A percentile compares a stretch with the other conserved stretches of the same genome.
Evolutionary conservation across 2,113 vertebrate genomes (phyloP).

Genomic region (Triplophysa dalaica): DNA sequence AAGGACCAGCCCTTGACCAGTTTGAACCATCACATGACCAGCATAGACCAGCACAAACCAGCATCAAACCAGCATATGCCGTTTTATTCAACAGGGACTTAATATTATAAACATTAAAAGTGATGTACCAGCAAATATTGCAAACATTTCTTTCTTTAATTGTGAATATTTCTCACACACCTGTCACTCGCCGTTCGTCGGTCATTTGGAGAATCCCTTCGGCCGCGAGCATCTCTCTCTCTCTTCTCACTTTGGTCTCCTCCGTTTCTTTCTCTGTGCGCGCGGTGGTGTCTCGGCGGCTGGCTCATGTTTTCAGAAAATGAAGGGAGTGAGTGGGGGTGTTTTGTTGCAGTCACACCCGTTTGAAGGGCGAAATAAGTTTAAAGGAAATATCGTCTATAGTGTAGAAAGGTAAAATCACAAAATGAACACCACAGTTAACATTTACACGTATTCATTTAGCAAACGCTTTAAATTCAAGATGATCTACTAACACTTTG

Average conservation of each 20-base stretch:
- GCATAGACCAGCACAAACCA: too few relatives aligned
- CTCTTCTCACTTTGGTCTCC: slow-evolving; percentile 11
- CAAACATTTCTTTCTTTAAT: not conserved
- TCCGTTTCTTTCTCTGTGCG: slow-evolving; percentile 63
- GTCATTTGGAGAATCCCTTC: slow-evolving; percentile 48
- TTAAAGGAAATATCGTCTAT: too few relatives aligned
- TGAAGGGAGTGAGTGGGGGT: not conserved
- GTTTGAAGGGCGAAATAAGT: too few relatives aligned
- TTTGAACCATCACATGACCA: too few relatives aligned
- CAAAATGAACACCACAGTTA: not conserved
- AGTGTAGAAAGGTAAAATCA: too few relatives aligned
- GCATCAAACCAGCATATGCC: too few relatives aligned
- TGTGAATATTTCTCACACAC: slow-evolving; percentile 39
- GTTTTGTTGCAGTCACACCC: not conserved
- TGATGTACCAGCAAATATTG: too few relatives aligned
- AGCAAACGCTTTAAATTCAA: too few relatives aligned
- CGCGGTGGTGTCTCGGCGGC: slow-evolving; percentile 60
- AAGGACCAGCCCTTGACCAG: too few relatives aligned
- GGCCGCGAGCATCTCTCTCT: slow-evolving; percentile 31
- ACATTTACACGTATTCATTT: not conserved
- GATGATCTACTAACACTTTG: too few relatives aligned
- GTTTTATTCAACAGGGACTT: too few relatives aligned
- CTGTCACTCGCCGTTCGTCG: slow-evolving; percentile 58
- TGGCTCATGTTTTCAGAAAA: slow-evolving; percentile 66
- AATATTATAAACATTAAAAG: too few relatives aligned